Base-by-base conservation (phyloP, 2,888 invertebrate species). In the Hololepta plana region DNA sequence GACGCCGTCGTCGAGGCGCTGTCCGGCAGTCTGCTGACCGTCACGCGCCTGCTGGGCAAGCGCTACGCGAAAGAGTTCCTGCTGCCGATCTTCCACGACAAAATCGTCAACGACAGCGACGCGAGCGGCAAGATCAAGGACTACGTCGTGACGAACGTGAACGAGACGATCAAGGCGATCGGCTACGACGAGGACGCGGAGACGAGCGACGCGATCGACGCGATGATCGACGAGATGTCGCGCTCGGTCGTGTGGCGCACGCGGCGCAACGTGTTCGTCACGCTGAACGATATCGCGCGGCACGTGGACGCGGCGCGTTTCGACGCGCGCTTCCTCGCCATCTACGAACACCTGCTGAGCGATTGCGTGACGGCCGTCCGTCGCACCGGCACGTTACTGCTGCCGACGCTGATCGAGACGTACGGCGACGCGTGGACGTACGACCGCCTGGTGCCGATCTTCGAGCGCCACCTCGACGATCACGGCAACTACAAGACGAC, bases 221-320 rank as follows among this genome's bases (percentile, higher is more conserved):
- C 40, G 15, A 44, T 48, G 9, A 36, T 53, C n/a, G n/a, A n/a
- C n/a, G n/a, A n/a, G 37, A 40, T 2, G 40, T 43, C 12, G 46
- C 49, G 0, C n/a, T 38, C 41, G 12, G 39, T 45, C 1, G 44
- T 47, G 15, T 54, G 54, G 54, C 36, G 54, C 21, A 47, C 46
- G 3, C 37, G 52, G 13, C 40, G 51, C 27, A 45, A 46, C 25
- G 32, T 53, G 6, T 35, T 53, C 2, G 36, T 47, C 6, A 49
- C 49, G 2, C 43, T 53, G 9, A 35, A 45, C 24, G 45, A 49
- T 23, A 41, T 53, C 6, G 38, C 44, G 1, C 44, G 43, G 24
- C 41, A 45, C 26, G 38, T 45, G n/a, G 35, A 38, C 2, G 38
- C 40, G 5, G 41, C 47, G 15, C 49, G 44, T 24, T 54, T 54